phyloP scores from a whole-genome alignment of 2,888 invertebrate species.

The Harpagoxenus sublaevis region DNA sequence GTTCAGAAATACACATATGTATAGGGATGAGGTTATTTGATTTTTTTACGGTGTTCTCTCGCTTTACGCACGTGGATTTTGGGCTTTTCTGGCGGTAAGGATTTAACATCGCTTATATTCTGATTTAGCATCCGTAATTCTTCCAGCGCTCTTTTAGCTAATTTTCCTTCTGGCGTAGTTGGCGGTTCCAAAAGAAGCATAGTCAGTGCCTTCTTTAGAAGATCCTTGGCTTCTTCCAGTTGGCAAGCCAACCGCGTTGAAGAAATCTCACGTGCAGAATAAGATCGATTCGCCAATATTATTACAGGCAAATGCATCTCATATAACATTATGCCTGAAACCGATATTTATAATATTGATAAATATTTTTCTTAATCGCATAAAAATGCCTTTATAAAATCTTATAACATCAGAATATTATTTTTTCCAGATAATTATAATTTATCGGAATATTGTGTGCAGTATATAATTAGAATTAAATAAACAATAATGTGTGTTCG shows the following conservation, averaged over 20 bases:
- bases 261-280: slow-evolving; percentile 88
- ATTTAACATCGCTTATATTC: slow-evolving; percentile 85
- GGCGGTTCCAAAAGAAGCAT: slow-evolving; percentile 91
- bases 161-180: slow-evolving; percentile 91
- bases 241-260: slow-evolving; percentile 87
- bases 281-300: slow-evolving; percentile 89
- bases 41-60: slow-evolving; percentile 56
- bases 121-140: slow-evolving; percentile 89
- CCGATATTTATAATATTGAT: slow-evolving; percentile 6
- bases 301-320: slow-evolving; percentile 91
- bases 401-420: not conserved
- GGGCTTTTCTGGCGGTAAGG: slow-evolving; percentile 43
- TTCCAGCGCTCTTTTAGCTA: slow-evolving; percentile 90
- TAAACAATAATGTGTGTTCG: not conserved
- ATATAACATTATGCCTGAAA: slow-evolving; percentile 91
- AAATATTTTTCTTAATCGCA: slow-evolving; percentile 1
- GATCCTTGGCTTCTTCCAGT: slow-evolving; percentile 88
- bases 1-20: not conserved
- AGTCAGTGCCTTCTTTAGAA: slow-evolving; percentile 89
- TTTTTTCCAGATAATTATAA: not conserved
- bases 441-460: not conserved
- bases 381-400: slow-evolving; percentile 8
- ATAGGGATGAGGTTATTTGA: slow-evolving; percentile 10
- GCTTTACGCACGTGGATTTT: slow-evolving; percentile 37
- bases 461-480: slow-evolving; percentile 12